These are phyloP conservation scores for Cettia cetti DNA, from an alignment of 2,113 vertebrate genomes.

Conservation along the genomic window DNA sequence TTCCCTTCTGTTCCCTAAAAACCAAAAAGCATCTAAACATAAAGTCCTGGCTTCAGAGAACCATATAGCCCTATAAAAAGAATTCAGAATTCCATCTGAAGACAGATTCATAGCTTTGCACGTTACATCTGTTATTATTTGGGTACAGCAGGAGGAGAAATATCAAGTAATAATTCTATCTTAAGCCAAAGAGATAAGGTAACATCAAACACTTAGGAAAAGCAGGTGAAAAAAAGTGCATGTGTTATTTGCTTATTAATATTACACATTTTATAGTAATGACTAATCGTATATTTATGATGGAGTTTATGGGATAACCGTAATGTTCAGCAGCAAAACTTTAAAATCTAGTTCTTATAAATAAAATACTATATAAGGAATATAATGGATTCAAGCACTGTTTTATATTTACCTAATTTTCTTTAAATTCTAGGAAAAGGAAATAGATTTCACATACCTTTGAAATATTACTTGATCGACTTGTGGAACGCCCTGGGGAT, in stretches of 20 bases:
- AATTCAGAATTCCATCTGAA: neutral
- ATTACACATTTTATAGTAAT: neutral
- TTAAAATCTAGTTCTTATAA: neutral
- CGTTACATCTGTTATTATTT: neutral
- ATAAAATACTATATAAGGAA: neutral
- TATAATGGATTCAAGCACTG: neutral
- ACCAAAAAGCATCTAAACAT: neutral
- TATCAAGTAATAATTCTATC: neutral
- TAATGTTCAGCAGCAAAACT: neutral
- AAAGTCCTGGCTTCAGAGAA: neutral
- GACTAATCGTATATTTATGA: neutral
- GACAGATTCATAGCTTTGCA: neutral
- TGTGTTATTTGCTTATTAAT: neutral
- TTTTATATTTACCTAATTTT: neutral
- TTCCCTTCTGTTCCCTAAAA: neutral
- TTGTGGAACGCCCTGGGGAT: conserved; percentile 84
- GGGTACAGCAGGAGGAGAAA: neutral
- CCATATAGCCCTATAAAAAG: neutral
- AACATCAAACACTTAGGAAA: neutral
- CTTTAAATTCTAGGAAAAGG: neutral
- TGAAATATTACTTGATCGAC: conserved; percentile 93
- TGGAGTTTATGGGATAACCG: neutral
- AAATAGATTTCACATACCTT: conserved; percentile 79
- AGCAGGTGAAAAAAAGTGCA: neutral
- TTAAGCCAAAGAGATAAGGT: neutral